Percentiles rank a stretch among this genome's conserved stretches.
Evolutionary conservation across 2,888 invertebrate species (phyloP).

Genomic region (Dryomyza anilis): DNA sequence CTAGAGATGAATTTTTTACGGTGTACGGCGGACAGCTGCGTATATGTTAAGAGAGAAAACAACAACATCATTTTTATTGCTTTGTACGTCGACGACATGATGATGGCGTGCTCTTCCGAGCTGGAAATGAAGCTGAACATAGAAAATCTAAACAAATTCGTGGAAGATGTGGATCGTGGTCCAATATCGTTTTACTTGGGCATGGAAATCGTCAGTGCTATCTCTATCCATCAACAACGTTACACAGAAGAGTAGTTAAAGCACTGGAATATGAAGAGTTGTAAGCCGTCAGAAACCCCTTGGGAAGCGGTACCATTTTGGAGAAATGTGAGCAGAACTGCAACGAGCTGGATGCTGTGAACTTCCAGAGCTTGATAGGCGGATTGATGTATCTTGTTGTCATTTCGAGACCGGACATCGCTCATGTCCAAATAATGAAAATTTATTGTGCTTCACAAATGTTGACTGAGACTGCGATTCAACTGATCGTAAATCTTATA

Average conservation of each 20-base stretch:
- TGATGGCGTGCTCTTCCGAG: too few relatives aligned
- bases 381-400: conserved; percentile 27
- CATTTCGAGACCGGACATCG: conserved; percentile 28
- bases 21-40: conserved; percentile 31
- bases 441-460: conserved; percentile 37
- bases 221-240: conserved; percentile 27
- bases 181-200: too few relatives aligned
- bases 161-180: too few relatives aligned
- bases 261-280: conserved; percentile 23
- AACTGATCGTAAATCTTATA: too few relatives aligned
- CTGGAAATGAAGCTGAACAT: too few relatives aligned
- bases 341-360: background rate
- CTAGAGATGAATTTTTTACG: conserved; percentile 13
- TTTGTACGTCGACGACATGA: conserved; percentile 24
- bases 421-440: conserved; percentile 30
- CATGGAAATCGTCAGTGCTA: conserved; percentile 24
- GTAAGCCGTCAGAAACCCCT: conserved; percentile 25
- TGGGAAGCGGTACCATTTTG: conserved; percentile 28
- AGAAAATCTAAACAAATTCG: too few relatives aligned
- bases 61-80: background rate
- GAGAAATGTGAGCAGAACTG: conserved; percentile 15
- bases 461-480: conserved; percentile 34
- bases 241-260: conserved; percentile 23
- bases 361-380: conserved; percentile 21
- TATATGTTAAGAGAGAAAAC: too few relatives aligned